Evolutionary conservation across 2,888 invertebrate genomes (phyloP).

Genomic region (Trichopoda pennipes): DNA sequence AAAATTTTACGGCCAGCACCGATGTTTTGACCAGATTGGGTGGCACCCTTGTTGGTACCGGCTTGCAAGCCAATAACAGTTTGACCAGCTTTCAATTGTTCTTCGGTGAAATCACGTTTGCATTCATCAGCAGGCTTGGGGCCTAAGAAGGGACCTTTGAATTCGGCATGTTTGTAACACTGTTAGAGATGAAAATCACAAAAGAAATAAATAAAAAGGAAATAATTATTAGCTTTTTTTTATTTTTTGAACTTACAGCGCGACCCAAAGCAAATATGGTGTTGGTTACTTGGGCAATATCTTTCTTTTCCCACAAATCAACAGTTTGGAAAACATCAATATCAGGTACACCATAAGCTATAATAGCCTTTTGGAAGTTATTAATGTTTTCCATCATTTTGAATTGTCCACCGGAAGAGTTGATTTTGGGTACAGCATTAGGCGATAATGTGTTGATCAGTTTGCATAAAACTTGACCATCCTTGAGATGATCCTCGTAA

Average conservation of each 20-base stretch:
- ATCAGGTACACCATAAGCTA: constrained; percentile 93
- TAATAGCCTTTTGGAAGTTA: constrained; percentile 92
- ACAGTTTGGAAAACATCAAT: constrained; percentile 98
- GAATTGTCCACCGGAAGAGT: constrained; percentile 97
- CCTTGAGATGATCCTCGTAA: constrained; percentile 94
- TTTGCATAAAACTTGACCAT: constrained; percentile 95
- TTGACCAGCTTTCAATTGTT: constrained; percentile 93
- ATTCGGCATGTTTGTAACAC: constrained; percentile 93
- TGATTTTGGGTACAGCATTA: constrained; percentile 93
- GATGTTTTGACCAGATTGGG: constrained; percentile 94
- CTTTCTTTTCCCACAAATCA: constrained; percentile 97
- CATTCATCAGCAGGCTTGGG: constrained; percentile 97
- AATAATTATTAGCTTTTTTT: neutral
- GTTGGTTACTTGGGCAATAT: constrained; percentile 91
- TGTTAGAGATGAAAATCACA: constrained; percentile 77
- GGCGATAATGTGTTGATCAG: constrained; percentile 96
- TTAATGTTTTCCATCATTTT: constrained; percentile 99
- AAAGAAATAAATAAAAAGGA: neutral
- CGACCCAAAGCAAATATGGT: constrained; percentile 93
- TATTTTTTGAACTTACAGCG: constrained; percentile 83
- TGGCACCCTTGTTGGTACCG: constrained; percentile 97
- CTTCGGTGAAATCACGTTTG: constrained; percentile 96
- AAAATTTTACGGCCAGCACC: constrained; percentile 95
- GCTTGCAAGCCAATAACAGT: constrained; percentile 96
- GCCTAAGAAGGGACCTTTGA: constrained; percentile 93